phyloP scores from a whole-genome alignment of 2,113 vertebrate genomes.

The Anser brachyrhynchus region DNA sequence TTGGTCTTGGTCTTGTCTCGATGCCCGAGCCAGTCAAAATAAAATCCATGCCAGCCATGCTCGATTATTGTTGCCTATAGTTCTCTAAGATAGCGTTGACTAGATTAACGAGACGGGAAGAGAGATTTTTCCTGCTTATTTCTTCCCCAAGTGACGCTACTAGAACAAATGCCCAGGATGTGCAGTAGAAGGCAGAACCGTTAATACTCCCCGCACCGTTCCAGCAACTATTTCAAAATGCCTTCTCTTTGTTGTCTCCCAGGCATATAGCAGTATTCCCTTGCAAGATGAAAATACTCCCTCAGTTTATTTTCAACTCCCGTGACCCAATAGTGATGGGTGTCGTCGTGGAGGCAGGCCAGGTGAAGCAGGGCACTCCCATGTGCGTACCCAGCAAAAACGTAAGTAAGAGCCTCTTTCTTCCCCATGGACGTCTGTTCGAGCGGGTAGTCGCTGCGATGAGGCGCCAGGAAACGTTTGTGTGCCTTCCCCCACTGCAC shows the following conservation, averaged over 20 bases:
- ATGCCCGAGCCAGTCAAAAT: neutral
- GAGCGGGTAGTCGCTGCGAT: neutral
- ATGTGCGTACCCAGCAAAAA: conserved; percentile 95
- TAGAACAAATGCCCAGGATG: neutral
- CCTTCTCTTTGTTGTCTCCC: neutral
- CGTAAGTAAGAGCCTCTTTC: conserved; percentile 76
- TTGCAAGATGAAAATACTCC: conserved; percentile 92
- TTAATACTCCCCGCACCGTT: accelerated
- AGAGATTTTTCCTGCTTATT: neutral
- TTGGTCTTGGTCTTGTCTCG: neutral
- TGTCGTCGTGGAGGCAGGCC: conserved; percentile 88
- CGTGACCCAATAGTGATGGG: conserved; percentile 98
- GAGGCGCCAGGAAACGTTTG: accelerated
- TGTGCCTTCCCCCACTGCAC: accelerated
- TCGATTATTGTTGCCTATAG: neutral
- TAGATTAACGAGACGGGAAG: neutral
- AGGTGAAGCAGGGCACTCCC: conserved; percentile 91
- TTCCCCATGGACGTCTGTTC: accelerated
- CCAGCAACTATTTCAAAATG: neutral
- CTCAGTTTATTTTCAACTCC: conserved; percentile 99
- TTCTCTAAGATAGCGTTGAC: neutral
- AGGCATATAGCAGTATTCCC: conserved; percentile 96
- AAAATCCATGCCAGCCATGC: neutral
- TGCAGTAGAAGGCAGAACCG: neutral
- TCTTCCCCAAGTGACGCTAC: neutral